Percentiles rank a stretch among this genome's conserved stretches.
phyloP scores from a whole-genome alignment of 2,888 invertebrate species.

The Epinotia brunnichana region DNA sequence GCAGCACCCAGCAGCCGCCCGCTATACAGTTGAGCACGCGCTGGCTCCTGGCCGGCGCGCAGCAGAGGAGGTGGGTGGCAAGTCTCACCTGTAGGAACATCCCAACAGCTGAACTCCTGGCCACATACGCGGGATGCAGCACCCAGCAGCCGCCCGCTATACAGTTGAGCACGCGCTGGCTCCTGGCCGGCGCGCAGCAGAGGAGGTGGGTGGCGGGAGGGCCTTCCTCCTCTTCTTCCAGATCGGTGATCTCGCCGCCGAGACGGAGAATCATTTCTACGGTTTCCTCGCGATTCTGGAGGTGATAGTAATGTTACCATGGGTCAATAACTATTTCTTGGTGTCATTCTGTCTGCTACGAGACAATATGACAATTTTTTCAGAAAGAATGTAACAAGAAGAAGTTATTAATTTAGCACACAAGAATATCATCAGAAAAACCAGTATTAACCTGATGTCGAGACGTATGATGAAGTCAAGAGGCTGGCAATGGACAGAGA shows the following conservation, averaged over 20 bases:
- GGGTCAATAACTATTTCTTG: too few species aligned
- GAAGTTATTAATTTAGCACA: too few species aligned
- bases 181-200: conserved; percentile 88
- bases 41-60: too few species aligned
- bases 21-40: not conserved
- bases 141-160: conserved; percentile 96
- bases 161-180: conserved; percentile 94
- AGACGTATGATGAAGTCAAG: too few species aligned
- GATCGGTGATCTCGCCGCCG: conserved; percentile 86
- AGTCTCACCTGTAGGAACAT: not conserved
- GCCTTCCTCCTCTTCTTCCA: conserved; percentile 73
- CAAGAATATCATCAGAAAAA: too few species aligned
- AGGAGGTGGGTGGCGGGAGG: conserved; percentile 88
- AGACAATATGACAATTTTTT: too few species aligned
- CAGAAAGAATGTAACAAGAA: too few species aligned
- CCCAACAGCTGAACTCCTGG: conserved; percentile 85
- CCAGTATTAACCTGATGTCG: too few species aligned
- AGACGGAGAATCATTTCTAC: conserved; percentile 82
- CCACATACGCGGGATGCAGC: conserved; percentile 90
- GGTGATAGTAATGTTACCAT: not conserved
- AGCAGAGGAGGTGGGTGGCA: too few species aligned
- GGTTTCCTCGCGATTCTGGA: conserved; percentile 80
- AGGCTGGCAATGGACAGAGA: too few species aligned
- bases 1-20: not conserved
- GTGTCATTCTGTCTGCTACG: too few species aligned